These are phyloP conservation scores for Caenorhabditis angaria DNA, from an alignment of 2,888 invertebrate species.

Conservation along the genomic window DNA sequence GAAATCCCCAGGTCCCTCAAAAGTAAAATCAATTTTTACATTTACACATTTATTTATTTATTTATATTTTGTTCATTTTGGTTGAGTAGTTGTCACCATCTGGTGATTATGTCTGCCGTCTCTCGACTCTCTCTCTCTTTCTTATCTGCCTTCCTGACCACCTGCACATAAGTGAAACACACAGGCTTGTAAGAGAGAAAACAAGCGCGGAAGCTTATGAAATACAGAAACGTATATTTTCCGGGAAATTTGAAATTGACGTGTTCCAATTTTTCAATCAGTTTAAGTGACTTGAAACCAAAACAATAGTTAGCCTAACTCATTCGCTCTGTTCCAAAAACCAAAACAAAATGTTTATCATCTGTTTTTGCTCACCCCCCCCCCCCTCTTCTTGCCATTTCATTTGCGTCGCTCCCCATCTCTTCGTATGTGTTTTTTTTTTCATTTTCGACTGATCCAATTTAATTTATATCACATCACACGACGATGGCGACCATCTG, in stretches of 20 bases:
- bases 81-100: not conserved
- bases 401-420: not conserved
- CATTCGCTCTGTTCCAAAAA: no score
- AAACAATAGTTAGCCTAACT: no score
- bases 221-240: not conserved
- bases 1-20: no score
- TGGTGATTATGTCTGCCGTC: not conserved
- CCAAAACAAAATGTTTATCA: not conserved
- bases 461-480: constrained; percentile 3
- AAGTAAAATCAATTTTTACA: no score
- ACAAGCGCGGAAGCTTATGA: no score
- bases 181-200: no score
- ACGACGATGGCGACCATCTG: constrained; percentile 4
- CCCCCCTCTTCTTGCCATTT: not conserved
- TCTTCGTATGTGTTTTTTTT: constrained; percentile 1
- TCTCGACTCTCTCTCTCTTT: not conserved
- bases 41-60: not conserved
- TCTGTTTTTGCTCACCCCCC: not conserved
- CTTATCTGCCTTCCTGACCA: not conserved
- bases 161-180: not conserved
- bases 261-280: no score
- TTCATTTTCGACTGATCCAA: constrained; percentile 5
- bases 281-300: no score
- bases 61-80: not conserved
- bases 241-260: not conserved